Evolutionary conservation across 1,140 invertebrate genomes (phyloP), one percentile per base, ranked within the genome.

Genomic region (Scaptomyza montana): DNA sequence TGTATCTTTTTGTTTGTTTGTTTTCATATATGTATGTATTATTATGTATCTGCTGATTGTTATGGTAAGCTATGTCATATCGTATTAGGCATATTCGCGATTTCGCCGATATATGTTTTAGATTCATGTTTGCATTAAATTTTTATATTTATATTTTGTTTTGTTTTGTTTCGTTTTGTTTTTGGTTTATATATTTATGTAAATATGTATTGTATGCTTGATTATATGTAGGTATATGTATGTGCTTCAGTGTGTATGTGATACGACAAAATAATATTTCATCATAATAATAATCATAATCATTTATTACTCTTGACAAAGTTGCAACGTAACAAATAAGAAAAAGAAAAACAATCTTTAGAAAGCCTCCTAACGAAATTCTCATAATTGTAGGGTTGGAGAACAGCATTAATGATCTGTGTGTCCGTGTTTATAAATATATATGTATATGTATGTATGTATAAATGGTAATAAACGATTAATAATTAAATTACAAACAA

Each of bases 291-390:
- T n/a, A n/a, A n/a, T n/a, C n/a, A n/a, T n/a, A 16, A 16, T 16
- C 16, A 16, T 16, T 16, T 16, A 16, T 16, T 16, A 16, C 16
- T 16, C 16, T 16, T 16, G 16, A 16, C 16, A 16, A 16, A 16
- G 16, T 16, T 16, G 16, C 16, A 16, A 75, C 62, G 53, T 84
- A 85, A 85, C 82, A 80, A 86, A 80, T 77, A 61, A 63, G 68
- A 68, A 33, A 33, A 33, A 33, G 3, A 6, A 33, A 33, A 33
- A 6, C 5, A 33, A 33, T 33, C 45, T 36, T 36, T 9, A 36
- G 7, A 65, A 82, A 85, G 82, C 81, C 81, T 85, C 81, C 81
- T 87, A 68, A 77, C 64, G 69, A 82, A 66, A 65, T 19, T 49
- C 61, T 41, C 46, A 50, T 43, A 53, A 28, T 41, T 12, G 12